Percentiles rank a stretch among this genome's conserved stretches.
Conservation (phyloP, 2,113 vertebrate genomes). For the Notarius quadriscutis region DNA sequence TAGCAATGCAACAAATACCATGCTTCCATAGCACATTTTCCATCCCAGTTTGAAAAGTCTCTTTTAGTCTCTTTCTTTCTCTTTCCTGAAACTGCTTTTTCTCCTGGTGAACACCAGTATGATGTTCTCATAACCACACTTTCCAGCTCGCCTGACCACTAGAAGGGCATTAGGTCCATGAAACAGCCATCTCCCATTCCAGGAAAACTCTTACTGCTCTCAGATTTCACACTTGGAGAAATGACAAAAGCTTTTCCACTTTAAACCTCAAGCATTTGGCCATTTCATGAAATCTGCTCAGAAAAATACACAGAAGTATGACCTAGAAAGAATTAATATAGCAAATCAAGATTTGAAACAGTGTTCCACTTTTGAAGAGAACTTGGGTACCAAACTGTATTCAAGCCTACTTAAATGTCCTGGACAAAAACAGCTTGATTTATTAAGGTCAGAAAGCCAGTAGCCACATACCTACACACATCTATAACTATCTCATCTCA, state of each 20-base stretch:
- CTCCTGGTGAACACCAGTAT: constrained; percentile 41
- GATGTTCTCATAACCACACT: constrained; percentile 55
- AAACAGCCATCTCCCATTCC: constrained; percentile 49
- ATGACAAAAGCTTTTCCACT: constrained; percentile 44
- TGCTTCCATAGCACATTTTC: constrained; percentile 46
- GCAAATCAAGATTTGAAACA: constrained; percentile 6
- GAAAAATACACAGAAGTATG: constrained; percentile 25
- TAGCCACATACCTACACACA: not conserved
- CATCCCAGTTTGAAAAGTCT: constrained; percentile 16
- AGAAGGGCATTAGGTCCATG: constrained; percentile 46
- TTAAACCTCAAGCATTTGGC: constrained; percentile 41
- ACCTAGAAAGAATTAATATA: constrained; percentile 20
- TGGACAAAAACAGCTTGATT: not conserved
- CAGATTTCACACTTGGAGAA: constrained; percentile 50
- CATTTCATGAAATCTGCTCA: constrained; percentile 26
- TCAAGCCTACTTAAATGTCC: not conserved
- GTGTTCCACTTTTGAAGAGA: not conserved
- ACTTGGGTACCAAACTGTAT: not conserved
- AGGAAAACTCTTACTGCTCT: constrained; percentile 46
- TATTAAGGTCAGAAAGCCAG: not conserved
- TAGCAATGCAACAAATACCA: constrained; percentile 26
- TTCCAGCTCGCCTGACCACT: constrained; percentile 52
- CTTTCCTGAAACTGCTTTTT: constrained; percentile 22
- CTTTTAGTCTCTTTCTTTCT: constrained; percentile 27
- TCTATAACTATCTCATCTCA: not conserved